Base-by-base conservation (phyloP, 2,113 vertebrate genomes). In the Oceanodroma tethys region DNA sequence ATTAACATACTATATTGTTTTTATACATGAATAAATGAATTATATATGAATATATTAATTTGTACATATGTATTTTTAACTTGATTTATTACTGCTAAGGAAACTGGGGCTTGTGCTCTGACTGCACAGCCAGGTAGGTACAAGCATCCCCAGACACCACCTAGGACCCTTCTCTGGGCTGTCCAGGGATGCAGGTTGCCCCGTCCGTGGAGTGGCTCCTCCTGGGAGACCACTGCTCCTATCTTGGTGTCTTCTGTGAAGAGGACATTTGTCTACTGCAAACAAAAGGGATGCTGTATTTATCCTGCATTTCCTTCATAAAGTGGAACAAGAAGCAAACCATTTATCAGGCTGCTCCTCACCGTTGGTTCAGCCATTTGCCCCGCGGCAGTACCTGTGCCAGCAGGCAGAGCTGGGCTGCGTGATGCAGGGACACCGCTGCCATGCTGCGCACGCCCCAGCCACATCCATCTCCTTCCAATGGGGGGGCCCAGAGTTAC, bases 291-390 rank as follows among this genome's bases (percentile, higher is more conserved):
- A 30, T 60, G 52, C 26, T 72, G 4, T 16, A 14, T 56, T 89
- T 66, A 40, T 30, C 36, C 42, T 66, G 34, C 3, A 1, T 81
- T 87, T 81, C 26, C 34, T 70, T 70, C 59, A 16, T 19, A 11
- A 32, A 30, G 13, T 8, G 23, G 53, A 65, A 65, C 4, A n/a
- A n/a, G 63, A 40, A 30, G 22, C 3, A 21, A 30, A 18, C 11
- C 4, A 2, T 45, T 68, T 27, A 22, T 20, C 76, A 43, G 63
- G 85, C 68, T 52, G 17, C 43, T 70, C 15, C 42, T 60, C 20
- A 4, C 14, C 0, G 0, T 3, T 16, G 71, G 15, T 36, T 45
- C 25, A 66, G 32, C n/a, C 13, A 0, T 21, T 48, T 71, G 19
- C 48, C 72, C 3, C 1, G 0, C 15, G 67, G 62, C 72, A 9